Evolutionary conservation across 2,888 invertebrate species (phyloP), one percentile per base, ranked within the genome.

Genomic region (Linnaemya vulpina): DNA sequence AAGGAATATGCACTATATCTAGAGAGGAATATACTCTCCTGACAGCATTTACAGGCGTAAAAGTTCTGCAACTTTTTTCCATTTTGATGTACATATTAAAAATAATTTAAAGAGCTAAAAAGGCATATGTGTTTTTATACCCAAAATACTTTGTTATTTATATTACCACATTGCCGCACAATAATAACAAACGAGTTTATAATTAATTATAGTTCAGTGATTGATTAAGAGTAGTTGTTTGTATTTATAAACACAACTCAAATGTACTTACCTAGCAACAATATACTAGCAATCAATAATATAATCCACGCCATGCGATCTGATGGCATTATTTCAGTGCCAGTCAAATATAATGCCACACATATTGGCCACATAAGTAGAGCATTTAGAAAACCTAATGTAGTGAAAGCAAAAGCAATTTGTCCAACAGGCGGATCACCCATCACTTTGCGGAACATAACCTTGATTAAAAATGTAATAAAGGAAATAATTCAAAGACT

Each of bases 391-490:
- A 98, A 93, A 65, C 98, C 98, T 89, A 99, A 94, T 40, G 97
- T 95, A 0, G 98, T 96, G 93, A 98, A 98, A 93, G 98, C 98
- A 87, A 99, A 93, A 2, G 98, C 97, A 76, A 98, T 96, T 93
- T 98, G 98, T 5, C 97, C 98, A 80, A 96, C 96, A 80, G 96
- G 97, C 84, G 98, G 97, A 90, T 98, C 97, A 15, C 98, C 98
- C 93, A 98, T 96, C 88, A 98, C 96, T 93, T 97, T 97, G 90
- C 97, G 96, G 93, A 98, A 98, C 90, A 98, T 94, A 89, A 99
- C 98, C 97, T 98, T 87, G 65, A 89, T 88, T 86, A 84, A 63
- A 84, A 80, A 55, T 79, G 46, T 22, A 63, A 82, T 70, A 78
- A 70, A 78, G 40, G 53, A 86, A 84, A 75, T 74, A 87, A 77